phyloP scores from a whole-genome alignment of 1,140 invertebrate species.

The Cotesia vestalis region DNA sequence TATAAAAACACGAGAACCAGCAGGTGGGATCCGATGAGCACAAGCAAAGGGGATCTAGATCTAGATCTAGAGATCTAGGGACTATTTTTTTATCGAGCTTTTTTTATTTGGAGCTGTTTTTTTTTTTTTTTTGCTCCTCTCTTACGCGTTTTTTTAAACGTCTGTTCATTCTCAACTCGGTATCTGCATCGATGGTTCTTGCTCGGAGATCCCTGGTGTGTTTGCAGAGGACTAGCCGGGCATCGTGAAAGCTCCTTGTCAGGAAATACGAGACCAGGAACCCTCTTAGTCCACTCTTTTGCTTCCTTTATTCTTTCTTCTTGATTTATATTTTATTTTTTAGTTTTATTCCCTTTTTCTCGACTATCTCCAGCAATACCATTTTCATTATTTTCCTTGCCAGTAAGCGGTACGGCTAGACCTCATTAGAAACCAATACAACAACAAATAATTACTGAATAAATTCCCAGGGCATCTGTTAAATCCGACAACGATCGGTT shows the following conservation, averaged over 20 bases:
- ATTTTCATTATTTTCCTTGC: too few relatives aligned
- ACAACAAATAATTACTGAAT: too few relatives aligned
- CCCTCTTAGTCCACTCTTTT: not conserved
- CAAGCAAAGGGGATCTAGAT: not conserved
- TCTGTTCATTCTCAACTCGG: slow-evolving; percentile 13
- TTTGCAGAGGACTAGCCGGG: slow-evolving; percentile 41
- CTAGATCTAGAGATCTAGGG: not conserved
- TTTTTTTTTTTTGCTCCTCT: not conserved
- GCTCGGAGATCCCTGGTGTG: slow-evolving; percentile 12
- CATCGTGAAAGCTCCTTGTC: slow-evolving; percentile 44
- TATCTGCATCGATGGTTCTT: slow-evolving; percentile 17
- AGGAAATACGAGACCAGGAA: slow-evolving; percentile 38
- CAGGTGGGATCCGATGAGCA: not conserved
- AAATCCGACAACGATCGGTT: slow-evolving; percentile 4
- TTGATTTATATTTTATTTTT: not conserved
- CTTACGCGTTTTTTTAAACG: not conserved
- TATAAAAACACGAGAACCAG: slow-evolving; percentile 2
- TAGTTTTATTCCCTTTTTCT: not conserved
- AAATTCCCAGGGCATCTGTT: too few relatives aligned
- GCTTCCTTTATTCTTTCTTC: slow-evolving; percentile 1
- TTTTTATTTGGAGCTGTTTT: slow-evolving; percentile 20
- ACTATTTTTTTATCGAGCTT: slow-evolving; percentile 6
- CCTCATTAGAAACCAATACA: too few relatives aligned
- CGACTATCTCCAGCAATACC: not conserved
- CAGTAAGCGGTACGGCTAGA: too few relatives aligned